These are phyloP conservation scores for Drepanosiphum platanoidis DNA, from an alignment of 2,888 invertebrate genomes.

Conservation along the genomic window DNA sequence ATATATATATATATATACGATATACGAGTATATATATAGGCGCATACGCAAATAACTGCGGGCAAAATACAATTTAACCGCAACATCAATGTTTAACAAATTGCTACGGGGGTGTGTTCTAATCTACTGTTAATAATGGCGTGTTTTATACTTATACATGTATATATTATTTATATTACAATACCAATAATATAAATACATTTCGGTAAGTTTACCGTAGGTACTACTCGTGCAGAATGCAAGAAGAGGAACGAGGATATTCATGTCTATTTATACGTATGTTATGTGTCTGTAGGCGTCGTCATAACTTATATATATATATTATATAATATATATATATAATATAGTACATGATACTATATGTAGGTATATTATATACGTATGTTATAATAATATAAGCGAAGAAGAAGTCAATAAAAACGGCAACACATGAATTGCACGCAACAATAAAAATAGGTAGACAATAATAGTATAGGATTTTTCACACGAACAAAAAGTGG, in stretches of 20 bases:
- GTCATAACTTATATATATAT: neutral
- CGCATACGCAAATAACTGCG: neutral
- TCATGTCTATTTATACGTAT: neutral
- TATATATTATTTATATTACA: neutral
- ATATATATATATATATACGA: no score
- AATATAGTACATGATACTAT: conserved; percentile 11
- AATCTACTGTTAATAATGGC: conserved; percentile 11
- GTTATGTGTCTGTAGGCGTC: no score
- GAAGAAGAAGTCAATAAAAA: conserved; percentile 45
- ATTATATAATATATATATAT: neutral
- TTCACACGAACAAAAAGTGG: conserved; percentile 39
- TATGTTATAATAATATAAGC: neutral
- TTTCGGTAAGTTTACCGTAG: neutral
- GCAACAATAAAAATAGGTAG: conserved; percentile 1
- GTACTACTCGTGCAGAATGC: conserved; percentile 29
- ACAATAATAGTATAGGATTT: conserved; percentile 14
- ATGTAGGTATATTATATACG: conserved; percentile 1
- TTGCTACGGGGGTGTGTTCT: conserved; percentile 35
- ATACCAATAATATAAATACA: neutral
- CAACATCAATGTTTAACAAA: conserved; percentile 28
- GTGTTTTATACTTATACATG: conserved; percentile 31
- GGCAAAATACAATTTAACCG: conserved; percentile 1
- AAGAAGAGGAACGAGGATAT: neutral
- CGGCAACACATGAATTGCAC: conserved; percentile 7
- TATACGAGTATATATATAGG: no score